phyloP scores from a whole-genome alignment of 2,797 vertebrate species.

The Phrynocephalus forsythii region DNA sequence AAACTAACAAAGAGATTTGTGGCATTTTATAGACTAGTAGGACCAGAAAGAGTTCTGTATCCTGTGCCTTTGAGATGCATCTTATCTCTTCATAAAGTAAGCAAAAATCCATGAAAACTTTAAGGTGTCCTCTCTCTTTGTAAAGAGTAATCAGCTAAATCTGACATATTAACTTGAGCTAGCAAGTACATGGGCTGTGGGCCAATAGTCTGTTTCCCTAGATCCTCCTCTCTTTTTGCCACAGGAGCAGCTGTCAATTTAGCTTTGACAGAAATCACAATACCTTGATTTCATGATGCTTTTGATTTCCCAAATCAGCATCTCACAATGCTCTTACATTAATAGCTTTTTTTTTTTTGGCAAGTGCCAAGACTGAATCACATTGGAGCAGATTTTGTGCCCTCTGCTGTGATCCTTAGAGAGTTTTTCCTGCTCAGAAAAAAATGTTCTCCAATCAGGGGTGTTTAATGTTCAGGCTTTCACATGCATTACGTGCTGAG shows the following conservation, averaged over 20 bases:
- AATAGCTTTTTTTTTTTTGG: constrained; percentile 4
- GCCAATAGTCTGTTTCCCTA: background rate
- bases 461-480: constrained; percentile 9
- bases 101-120: too few species aligned
- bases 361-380: constrained; percentile 20
- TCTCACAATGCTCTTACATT: constrained; percentile 13
- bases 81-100: too few species aligned
- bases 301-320: constrained; percentile 15
- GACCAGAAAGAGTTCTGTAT: too few species aligned
- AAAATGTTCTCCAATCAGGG: background rate
- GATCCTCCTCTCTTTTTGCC: background rate
- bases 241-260: background rate
- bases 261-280: background rate
- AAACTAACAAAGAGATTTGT: too few species aligned
- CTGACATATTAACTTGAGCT: background rate
- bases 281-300: constrained; percentile 10
- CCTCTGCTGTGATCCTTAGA: constrained; percentile 5
- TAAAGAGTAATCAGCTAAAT: background rate
- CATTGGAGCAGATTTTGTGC: background rate
- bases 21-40: too few species aligned
- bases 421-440: constrained; percentile 29
- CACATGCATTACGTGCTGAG: constrained; percentile 1
- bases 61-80: background rate
- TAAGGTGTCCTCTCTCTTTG: background rate
- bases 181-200: background rate